Evolutionary conservation across 64 coral and sea anemone species (phyloP).

Genomic region (Cladopsammia gracilis): DNA sequence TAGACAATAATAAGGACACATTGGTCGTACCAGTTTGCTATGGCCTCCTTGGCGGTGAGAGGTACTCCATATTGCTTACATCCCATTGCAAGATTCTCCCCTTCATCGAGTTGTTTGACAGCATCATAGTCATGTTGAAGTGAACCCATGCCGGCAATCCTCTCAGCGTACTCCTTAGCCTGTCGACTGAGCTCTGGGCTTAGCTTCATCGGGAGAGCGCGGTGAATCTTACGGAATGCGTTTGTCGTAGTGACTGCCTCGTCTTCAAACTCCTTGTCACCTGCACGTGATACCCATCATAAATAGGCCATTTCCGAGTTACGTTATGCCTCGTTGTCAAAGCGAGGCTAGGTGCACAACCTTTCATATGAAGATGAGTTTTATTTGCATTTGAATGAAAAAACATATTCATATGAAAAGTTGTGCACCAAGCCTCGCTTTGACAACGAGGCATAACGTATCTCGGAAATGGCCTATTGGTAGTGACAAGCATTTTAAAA

Average conservation of each 20-base stretch:
- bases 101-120: constrained; percentile 60
- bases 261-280: constrained; percentile 57
- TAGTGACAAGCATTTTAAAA: too few species aligned
- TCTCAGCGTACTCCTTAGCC: constrained; percentile 71
- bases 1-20: too few species aligned
- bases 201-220: constrained; percentile 57
- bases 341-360: too few species aligned
- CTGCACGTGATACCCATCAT: background rate
- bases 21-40: constrained; percentile 66
- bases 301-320: too few species aligned
- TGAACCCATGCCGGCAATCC: constrained; percentile 64
- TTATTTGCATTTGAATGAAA: too few species aligned
- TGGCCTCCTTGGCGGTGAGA: constrained; percentile 67
- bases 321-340: too few species aligned
- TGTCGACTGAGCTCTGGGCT: constrained; percentile 62
- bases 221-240: constrained; percentile 81
- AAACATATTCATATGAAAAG: too few species aligned
- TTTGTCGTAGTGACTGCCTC: constrained; percentile 75
- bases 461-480: too few species aligned
- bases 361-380: too few species aligned
- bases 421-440: too few species aligned
- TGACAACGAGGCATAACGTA: too few species aligned
- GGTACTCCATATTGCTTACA: constrained; percentile 52
- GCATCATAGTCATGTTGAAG: constrained; percentile 55
- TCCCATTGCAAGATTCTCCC: constrained; percentile 81